phyloP scores from a whole-genome alignment of 2,797 vertebrate species.

The Anguilla obscura region DNA sequence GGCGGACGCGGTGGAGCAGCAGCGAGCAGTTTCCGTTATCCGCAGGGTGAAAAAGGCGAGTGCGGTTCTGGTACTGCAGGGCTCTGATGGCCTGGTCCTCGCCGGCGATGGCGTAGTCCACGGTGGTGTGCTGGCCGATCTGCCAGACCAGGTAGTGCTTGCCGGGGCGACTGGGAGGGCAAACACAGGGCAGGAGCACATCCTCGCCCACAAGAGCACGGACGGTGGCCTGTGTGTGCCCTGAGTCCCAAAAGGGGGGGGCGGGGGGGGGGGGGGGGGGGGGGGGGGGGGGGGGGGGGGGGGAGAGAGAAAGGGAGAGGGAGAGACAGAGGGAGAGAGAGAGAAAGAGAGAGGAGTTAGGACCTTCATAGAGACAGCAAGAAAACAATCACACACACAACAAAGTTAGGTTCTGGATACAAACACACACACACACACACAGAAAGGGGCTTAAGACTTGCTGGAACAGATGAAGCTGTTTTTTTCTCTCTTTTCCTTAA shows the following conservation, averaged over 20 bases:
- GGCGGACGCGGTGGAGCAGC: slow-evolving; percentile 16
- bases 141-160: slow-evolving; percentile 30
- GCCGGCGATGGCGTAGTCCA: neutral
- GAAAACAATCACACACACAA: neutral
- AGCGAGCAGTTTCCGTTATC: slow-evolving; percentile 24
- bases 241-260: slow-evolving; percentile 8
- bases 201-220: slow-evolving; percentile 8
- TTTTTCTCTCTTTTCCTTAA: too few relatives aligned
- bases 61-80: neutral
- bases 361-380: neutral
- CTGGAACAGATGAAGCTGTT: too few relatives aligned
- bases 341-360: neutral
- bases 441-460: too few relatives aligned
- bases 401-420: too few relatives aligned
- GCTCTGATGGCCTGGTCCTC: too few relatives aligned
- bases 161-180: neutral
- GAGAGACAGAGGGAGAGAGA: too few relatives aligned
- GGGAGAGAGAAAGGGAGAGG: neutral
- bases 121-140: neutral
- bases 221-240: neutral
- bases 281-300: too few relatives aligned
- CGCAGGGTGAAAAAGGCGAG: neutral
- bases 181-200: slow-evolving; percentile 31
- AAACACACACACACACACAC: too few relatives aligned
- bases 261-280: too few relatives aligned